Percentiles rank a stretch among this genome's conserved stretches.
Evolutionary conservation across 2,113 vertebrate species (phyloP).

Genomic region (Epinephelus lanceolatus): DNA sequence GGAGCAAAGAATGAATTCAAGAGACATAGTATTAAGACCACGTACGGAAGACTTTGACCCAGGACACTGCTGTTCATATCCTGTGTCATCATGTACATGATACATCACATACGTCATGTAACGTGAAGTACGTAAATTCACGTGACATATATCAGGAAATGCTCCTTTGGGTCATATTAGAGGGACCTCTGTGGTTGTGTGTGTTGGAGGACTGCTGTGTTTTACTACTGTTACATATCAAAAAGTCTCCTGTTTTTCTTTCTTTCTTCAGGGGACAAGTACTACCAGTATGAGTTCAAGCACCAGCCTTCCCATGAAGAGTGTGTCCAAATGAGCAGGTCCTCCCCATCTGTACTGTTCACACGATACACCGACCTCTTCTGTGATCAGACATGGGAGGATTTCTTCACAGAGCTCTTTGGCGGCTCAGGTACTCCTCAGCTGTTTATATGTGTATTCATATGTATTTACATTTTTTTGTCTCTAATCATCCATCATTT

Average conservation of each 20-base stretch:
- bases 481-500: not conserved
- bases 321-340: constrained; percentile 83
- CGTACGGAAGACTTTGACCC: too few relatives aligned
- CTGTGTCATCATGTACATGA: too few relatives aligned
- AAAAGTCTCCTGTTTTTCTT: not conserved
- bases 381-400: constrained; percentile 82
- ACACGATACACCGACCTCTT: constrained; percentile 87
- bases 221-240: not conserved
- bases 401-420: constrained; percentile 87
- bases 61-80: too few relatives aligned
- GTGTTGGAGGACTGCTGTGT: too few relatives aligned
- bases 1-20: too few relatives aligned
- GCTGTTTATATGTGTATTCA: not conserved
- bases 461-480: not conserved
- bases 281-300: constrained; percentile 93
- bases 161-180: too few relatives aligned
- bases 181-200: too few relatives aligned
- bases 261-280: constrained; percentile 83
- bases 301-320: constrained; percentile 90
- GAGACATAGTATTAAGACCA: too few relatives aligned
- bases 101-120: too few relatives aligned
- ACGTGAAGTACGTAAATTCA: too few relatives aligned
- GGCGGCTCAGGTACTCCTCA: constrained; percentile 64
- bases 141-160: too few relatives aligned
- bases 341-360: constrained; percentile 88